Percentiles rank a stretch among this genome's conserved stretches.
These are phyloP conservation scores for Paracanthobrama guichenoti DNA, from an alignment of 2,113 vertebrate species.

Conservation along the genomic window DNA sequence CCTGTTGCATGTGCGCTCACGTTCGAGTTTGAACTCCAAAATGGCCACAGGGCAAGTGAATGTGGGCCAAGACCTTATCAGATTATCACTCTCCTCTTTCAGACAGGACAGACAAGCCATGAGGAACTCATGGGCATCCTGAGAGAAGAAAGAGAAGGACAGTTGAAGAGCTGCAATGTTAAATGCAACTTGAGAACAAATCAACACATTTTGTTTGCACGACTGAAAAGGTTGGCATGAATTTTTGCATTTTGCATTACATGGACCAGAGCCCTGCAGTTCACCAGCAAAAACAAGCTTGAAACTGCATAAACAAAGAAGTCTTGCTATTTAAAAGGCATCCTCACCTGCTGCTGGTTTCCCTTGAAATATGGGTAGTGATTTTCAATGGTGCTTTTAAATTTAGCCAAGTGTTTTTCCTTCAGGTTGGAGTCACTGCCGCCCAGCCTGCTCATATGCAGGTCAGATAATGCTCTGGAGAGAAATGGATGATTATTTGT, in stretches of 20 bases:
- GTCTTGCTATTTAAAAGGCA: not conserved
- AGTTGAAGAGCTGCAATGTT: too few relatives aligned
- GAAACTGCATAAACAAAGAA: not conserved
- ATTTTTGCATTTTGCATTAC: too few relatives aligned
- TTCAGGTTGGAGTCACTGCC: not conserved
- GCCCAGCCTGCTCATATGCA: not conserved
- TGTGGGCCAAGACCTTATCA: not conserved
- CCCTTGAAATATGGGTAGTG: not conserved
- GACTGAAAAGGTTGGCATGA: not conserved
- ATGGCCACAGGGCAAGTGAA: slow-evolving; percentile 11
- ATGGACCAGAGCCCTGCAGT: too few relatives aligned
- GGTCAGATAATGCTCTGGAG: not conserved
- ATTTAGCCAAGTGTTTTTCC: not conserved
- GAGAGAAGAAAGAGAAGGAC: not conserved
- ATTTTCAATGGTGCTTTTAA: not conserved
- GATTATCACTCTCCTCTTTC: slow-evolving; percentile 13
- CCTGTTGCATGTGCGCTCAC: not conserved
- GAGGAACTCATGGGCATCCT: slow-evolving; percentile 27
- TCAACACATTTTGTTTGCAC: not conserved
- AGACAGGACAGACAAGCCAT: not conserved
- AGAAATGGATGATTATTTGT: not conserved
- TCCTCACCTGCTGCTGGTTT: not conserved
- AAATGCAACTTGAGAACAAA: not conserved
- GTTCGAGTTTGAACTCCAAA: slow-evolving; percentile 12
- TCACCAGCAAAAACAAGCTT: too few relatives aligned